These are phyloP conservation scores for Benitochromis conjunctus DNA, from an alignment of 2,113 vertebrate genomes.

Conservation along the genomic window DNA sequence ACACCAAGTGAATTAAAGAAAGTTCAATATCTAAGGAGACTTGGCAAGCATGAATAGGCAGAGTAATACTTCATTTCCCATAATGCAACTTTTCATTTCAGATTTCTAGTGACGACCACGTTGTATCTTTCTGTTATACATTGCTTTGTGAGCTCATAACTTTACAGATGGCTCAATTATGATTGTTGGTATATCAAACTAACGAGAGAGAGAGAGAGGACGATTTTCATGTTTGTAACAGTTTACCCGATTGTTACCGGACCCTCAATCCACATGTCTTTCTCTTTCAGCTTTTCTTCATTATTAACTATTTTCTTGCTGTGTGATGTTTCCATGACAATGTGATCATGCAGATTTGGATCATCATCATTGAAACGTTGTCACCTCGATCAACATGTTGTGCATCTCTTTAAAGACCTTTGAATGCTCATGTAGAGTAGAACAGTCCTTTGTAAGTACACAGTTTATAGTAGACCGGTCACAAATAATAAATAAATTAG, in stretches of 20 bases:
- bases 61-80: background rate
- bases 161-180: background rate
- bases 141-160: background rate
- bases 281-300: background rate
- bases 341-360: background rate
- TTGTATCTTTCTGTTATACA: background rate
- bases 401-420: background rate
- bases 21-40: too few relatives aligned
- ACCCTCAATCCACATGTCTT: background rate
- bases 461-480: background rate
- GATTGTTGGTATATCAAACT: background rate
- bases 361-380: background rate
- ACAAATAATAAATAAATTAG: background rate
- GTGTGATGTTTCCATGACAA: background rate
- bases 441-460: background rate
- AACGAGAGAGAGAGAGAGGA: background rate
- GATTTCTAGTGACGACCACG: background rate
- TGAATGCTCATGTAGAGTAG: background rate
- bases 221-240: background rate
- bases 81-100: background rate
- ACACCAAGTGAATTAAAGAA: background rate
- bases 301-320: background rate
- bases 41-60: background rate
- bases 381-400: fast-evolving
- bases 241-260: background rate